Evolutionary conservation across 2,888 invertebrate genomes (phyloP).

Genomic region (Melanargia galathea): DNA sequence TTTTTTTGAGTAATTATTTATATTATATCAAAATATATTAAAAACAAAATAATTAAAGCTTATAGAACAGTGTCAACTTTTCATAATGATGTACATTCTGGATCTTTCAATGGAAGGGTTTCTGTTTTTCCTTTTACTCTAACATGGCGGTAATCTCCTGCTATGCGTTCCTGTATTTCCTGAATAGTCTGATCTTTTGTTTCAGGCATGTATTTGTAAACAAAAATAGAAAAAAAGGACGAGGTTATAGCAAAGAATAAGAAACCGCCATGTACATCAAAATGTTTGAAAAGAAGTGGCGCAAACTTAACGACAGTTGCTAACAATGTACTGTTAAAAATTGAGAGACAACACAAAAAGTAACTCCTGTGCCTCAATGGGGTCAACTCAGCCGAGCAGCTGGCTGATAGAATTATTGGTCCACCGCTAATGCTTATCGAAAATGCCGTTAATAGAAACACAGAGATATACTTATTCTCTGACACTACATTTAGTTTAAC

Average conservation of each 20-base stretch:
- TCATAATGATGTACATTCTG: not conserved
- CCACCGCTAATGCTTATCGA: conserved; percentile 37
- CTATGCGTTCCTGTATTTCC: conserved; percentile 43
- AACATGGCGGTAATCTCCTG: not conserved
- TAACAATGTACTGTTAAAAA: conserved; percentile 50
- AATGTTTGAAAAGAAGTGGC: conserved; percentile 50
- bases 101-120: not conserved
- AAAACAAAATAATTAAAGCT: too few relatives aligned
- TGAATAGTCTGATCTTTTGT: conserved; percentile 48
- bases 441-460: conserved; percentile 31
- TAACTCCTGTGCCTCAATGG: conserved; percentile 54
- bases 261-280: conserved; percentile 55
- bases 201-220: conserved; percentile 46
- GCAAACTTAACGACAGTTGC: conserved; percentile 52
- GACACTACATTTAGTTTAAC: conserved; percentile 10
- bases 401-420: conserved; percentile 47
- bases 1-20: too few relatives aligned
- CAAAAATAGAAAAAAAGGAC: conserved; percentile 37
- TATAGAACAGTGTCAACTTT: too few relatives aligned
- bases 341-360: conserved; percentile 44
- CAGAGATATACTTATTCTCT: conserved; percentile 17
- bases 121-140: not conserved
- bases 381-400: conserved; percentile 47
- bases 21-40: too few relatives aligned
- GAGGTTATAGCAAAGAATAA: conserved; percentile 42